Evolutionary conservation across 1,140 invertebrate genomes (phyloP), one percentile per base, ranked within the genome.

Genomic region (Drosophila aff.): DNA sequence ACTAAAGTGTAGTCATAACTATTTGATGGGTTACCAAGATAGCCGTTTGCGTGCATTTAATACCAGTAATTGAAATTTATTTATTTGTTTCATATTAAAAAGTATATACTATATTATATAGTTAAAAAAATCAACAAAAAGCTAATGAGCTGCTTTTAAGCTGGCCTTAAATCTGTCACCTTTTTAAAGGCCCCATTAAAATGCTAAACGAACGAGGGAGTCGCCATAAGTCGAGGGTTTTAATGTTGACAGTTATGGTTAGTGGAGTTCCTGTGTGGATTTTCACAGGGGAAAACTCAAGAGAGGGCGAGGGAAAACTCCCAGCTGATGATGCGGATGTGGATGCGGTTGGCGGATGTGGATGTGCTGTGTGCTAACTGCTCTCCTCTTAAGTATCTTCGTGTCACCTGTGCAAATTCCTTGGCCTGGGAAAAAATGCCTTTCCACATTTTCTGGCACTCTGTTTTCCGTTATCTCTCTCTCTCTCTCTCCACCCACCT

Each of bases 331-430:
- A 61, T 65, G 57, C 49, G 55, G 74, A 68, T 78, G 71, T 61
- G 71, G 69, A 62, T 62, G 52, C 46, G 36, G 50, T 72, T 76
- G 63, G 63, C 72, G 62, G 53, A 79, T 79, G 49, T 58, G 21
- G 44, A 36, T 62, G 50, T 36, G 66, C 43, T 10, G 2, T 60
- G 47, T 66, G 43, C 49, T 49, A 23, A 1, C 11, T 50, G 40
- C 55, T 52, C 61, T 36, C 40, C 61, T 36, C 40, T 41, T 50
- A 62, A 67, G 55, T 72, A 40, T 74, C 44, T 73, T 74, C 71
- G 71, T 74, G 68, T 73, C 83, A 86, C 83, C 83, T 86, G 83
- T 86, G 80, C 83, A 86, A 86, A 86, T 85, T 69, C 73, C 67
- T 73, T 64, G 50, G 71, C 71, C 50, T 64, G 69, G 72, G 69